Percentiles rank a stretch among this genome's conserved stretches.
These are phyloP conservation scores for Amphiprion ocellaris DNA, from an alignment of 2,113 vertebrate species.

Conservation along the genomic window DNA sequence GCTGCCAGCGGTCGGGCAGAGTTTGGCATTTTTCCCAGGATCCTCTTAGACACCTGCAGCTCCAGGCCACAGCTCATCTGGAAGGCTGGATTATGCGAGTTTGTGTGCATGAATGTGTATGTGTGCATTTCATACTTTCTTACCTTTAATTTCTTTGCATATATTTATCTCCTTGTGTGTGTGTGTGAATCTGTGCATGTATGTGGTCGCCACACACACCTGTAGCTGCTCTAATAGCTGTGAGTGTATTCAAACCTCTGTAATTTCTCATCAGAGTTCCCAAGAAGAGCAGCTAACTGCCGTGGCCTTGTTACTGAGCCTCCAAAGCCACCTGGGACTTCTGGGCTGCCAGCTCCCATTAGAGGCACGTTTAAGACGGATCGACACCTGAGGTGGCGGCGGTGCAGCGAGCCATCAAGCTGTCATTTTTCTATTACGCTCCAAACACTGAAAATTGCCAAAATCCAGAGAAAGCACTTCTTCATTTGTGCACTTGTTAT, in stretches of 20 bases:
- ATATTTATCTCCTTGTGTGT: not conserved
- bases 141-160: not conserved
- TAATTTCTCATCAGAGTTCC: not conserved
- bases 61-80: conserved; percentile 5
- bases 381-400: conserved; percentile 7
- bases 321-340: conserved; percentile 30
- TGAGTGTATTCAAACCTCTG: not conserved
- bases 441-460: not conserved
- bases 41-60: conserved; percentile 30
- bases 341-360: conserved; percentile 27
- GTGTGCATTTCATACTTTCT: not conserved
- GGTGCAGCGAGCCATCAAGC: not conserved
- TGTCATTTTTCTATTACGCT: conserved; percentile 8
- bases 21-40: conserved; percentile 22
- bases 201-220: not conserved
- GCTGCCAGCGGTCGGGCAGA: conserved; percentile 8
- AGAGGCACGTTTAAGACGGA: not conserved
- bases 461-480: not conserved
- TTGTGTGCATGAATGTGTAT: not conserved
- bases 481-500: not conserved
- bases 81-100: conserved; percentile 7
- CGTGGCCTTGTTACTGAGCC: not conserved
- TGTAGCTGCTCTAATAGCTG: not conserved
- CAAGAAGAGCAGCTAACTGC: not conserved
- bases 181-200: not conserved